Conservation (phyloP, 30 jellyfish, hydroid and myxozoan genomes). For the Aurelia aurita complex sp. Pacific region DNA sequence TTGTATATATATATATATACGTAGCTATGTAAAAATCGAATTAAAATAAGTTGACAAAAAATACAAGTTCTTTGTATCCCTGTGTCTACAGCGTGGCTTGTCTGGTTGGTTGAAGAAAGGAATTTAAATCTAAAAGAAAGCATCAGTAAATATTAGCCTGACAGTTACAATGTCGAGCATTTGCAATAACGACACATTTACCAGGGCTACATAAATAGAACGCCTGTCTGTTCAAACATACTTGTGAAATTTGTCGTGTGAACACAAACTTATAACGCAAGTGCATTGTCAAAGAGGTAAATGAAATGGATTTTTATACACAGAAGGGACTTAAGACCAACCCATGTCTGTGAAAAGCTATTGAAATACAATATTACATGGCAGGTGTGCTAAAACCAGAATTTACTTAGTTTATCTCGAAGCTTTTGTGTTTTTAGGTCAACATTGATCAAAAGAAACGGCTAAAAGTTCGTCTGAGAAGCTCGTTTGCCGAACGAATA, state of each 20-base stretch:
- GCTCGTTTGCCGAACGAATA: no score
- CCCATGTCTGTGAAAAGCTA: neutral
- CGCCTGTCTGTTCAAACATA: neutral
- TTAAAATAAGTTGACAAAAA: no score
- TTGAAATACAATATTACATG: neutral
- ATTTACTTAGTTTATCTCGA: neutral
- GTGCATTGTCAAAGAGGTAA: neutral
- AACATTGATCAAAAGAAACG: neutral
- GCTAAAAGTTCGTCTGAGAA: no score
- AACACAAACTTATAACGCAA: neutral
- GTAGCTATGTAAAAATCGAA: no score
- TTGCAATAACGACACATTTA: no score
- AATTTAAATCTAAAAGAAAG: no score
- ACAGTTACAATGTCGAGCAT: no score
- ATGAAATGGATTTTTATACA: neutral
- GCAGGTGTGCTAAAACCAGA: neutral
- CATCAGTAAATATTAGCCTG: no score
- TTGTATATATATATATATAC: no score
- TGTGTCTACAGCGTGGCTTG: neutral
- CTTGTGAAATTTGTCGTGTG: neutral
- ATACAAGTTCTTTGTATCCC: no score
- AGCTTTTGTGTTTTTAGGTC: neutral
- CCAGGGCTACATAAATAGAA: no score
- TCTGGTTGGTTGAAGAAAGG: neutral
- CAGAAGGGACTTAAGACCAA: neutral